Conservation (phyloP, 2,888 invertebrate species). For the Tachina fera region DNA sequence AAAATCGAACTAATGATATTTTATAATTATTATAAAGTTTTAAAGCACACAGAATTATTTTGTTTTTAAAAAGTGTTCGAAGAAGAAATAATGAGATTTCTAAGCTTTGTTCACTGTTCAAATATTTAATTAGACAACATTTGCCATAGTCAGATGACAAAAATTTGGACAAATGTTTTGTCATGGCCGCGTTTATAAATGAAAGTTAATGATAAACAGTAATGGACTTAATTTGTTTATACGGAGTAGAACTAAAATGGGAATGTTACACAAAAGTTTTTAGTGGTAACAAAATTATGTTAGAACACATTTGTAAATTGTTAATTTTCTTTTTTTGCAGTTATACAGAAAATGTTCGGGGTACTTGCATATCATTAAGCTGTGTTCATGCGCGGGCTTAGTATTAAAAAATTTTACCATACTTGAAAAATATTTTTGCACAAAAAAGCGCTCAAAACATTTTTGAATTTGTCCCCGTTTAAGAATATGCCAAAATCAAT, state of each 20-base stretch:
- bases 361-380: no score
- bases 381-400: no score
- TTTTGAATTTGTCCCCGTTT: no score
- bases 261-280: constrained; percentile 6
- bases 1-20: constrained; percentile 65
- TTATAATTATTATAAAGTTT: constrained; percentile 13
- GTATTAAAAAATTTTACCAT: no score
- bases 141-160: constrained; percentile 14
- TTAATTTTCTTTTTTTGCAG: no score
- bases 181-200: not conserved
- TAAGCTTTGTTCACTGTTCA: constrained; percentile 7
- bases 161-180: not conserved
- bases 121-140: constrained; percentile 54
- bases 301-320: no score
- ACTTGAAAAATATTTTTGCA: no score
- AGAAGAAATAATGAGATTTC: constrained; percentile 10
- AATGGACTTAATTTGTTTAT: constrained; percentile 8
- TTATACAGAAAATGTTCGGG: no score
- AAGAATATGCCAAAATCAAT: no score
- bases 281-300: no score
- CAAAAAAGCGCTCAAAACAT: no score
- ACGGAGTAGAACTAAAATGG: not conserved
- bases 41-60: not conserved
- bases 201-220: constrained; percentile 45
- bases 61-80: not conserved